Evolutionary conservation across 2,113 vertebrate genomes (phyloP).

Genomic region (Pipra filicauda): DNA sequence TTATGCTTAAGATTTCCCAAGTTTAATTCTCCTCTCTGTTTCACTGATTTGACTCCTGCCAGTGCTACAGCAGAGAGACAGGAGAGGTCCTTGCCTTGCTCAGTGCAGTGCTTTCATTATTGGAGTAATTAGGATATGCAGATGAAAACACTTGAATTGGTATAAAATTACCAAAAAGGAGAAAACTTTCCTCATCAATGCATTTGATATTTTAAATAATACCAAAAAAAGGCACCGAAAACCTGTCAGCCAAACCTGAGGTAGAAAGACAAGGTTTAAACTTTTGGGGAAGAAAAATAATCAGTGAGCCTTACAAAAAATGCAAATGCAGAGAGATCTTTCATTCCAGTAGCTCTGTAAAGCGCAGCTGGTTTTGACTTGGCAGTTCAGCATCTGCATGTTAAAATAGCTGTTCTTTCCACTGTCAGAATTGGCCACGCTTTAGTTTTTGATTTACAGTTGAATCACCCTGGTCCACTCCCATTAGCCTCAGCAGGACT

Average conservation of each 20-base stretch:
- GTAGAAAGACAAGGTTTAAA: neutral
- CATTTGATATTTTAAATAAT: neutral
- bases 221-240: neutral
- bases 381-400: constrained; percentile 17
- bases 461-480: neutral
- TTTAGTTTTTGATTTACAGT: constrained; percentile 17
- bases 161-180: neutral
- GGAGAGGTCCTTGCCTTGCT: neutral
- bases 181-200: neutral
- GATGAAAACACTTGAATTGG: neutral
- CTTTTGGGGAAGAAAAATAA: neutral
- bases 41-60: neutral
- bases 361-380: constrained; percentile 5
- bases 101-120: neutral
- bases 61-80: neutral
- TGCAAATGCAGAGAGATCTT: neutral
- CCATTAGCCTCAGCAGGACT: constrained; percentile 35
- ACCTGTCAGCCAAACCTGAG: neutral
- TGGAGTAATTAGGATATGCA: neutral
- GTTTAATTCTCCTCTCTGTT: neutral
- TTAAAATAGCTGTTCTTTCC: constrained; percentile 36
- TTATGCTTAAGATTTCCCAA: neutral
- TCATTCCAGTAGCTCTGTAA: neutral
- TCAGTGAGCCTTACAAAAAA: neutral
- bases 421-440: neutral